Conservation (phyloP, 2,888 invertebrate species). For the Embidobia sp. region DNA sequence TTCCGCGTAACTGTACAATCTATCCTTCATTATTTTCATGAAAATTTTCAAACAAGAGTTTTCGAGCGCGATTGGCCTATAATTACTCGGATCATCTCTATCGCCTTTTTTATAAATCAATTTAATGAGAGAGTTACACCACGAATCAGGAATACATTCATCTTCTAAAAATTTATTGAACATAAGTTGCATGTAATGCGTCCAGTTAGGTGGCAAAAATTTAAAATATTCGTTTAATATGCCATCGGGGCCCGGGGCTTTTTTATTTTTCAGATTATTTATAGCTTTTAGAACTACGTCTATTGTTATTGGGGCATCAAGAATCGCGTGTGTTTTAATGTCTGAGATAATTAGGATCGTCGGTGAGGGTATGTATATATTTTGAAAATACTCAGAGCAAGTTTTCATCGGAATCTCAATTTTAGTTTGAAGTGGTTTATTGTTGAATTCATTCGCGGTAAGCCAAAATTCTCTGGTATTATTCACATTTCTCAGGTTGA, state of each 20-base stretch:
- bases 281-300: neutral
- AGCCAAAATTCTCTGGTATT: slow-evolving; percentile 7
- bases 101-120: slow-evolving; percentile 7
- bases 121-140: neutral
- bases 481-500: neutral
- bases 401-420: slow-evolving; percentile 5
- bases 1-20: neutral
- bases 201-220: slow-evolving; percentile 6
- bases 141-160: neutral
- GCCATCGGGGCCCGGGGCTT: slow-evolving; percentile 2
- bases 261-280: neutral
- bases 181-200: neutral
- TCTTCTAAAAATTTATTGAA: neutral
- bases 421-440: neutral
- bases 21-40: neutral
- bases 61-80: slow-evolving; percentile 2
- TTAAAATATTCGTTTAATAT: slow-evolving; percentile 3
- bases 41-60: slow-evolving; percentile 1
- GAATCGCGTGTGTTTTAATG: neutral
- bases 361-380: neutral
- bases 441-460: slow-evolving; percentile 5
- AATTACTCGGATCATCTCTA: neutral
- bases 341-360: neutral
- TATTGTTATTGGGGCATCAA: neutral
- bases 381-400: neutral